Conservation (phyloP, 1,140 invertebrate species). For the Dufourea novaeangliae region DNA sequence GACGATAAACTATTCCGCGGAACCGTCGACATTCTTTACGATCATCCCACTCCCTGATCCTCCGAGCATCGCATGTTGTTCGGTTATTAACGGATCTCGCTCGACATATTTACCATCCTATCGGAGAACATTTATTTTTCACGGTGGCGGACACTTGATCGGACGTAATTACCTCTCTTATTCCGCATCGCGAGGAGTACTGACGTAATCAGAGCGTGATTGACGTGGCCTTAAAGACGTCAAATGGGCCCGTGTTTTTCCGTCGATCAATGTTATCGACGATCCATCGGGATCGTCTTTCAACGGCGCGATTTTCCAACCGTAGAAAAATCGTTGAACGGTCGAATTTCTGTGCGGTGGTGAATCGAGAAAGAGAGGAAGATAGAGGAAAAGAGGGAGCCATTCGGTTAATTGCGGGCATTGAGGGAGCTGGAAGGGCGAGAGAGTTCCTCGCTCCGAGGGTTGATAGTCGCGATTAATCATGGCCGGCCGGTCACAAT, state of each 20-base stretch:
- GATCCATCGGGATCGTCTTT: constrained; percentile 3
- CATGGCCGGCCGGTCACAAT: constrained; percentile 55
- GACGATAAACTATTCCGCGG: neutral
- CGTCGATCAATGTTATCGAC: constrained; percentile 23
- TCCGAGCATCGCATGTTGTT: neutral
- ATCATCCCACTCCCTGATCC: neutral
- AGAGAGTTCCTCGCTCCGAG: constrained; percentile 16
- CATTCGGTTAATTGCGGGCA: constrained; percentile 45
- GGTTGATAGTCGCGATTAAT: constrained; percentile 59
- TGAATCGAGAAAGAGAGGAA: neutral
- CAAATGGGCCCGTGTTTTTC: constrained; percentile 46
- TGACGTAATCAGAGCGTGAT: constrained; percentile 65
- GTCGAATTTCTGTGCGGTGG: neutral
- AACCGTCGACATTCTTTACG: neutral
- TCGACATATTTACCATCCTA: constrained; percentile 22
- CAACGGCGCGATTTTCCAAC: neutral
- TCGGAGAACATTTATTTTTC: constrained; percentile 49
- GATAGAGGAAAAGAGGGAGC: neutral
- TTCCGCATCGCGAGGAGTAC: constrained; percentile 38
- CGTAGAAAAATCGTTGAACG: neutral
- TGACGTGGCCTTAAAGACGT: constrained; percentile 56
- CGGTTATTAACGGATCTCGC: neutral
- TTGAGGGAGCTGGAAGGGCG: constrained; percentile 36
- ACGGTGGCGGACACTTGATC: constrained; percentile 44
- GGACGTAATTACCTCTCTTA: constrained; percentile 50